These are phyloP conservation scores for Apostichopus japonicus DNA, from an alignment of 35 echinoderm and acorn worm species.

Conservation along the genomic window DNA sequence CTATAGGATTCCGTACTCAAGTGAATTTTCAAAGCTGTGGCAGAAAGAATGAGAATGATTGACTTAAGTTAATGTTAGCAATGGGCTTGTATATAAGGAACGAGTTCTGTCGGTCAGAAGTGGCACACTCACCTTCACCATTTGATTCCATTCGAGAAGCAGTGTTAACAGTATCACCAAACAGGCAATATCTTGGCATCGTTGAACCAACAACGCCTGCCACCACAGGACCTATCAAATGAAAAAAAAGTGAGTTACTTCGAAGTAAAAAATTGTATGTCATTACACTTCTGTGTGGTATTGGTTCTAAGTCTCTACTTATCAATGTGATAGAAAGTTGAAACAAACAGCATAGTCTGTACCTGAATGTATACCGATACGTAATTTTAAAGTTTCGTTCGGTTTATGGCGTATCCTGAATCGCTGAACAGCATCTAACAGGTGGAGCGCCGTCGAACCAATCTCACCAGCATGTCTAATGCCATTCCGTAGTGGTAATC, in stretches of 20 bases:
- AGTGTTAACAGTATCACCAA: slow-evolving; percentile 60
- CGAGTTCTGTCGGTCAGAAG: too few species aligned
- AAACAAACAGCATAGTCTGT: background rate
- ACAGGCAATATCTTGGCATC: slow-evolving; percentile 57
- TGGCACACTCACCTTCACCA: slow-evolving; percentile 28
- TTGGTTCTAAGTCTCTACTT: too few species aligned
- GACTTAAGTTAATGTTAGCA: too few species aligned
- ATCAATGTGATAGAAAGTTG: too few species aligned
- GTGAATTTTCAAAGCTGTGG: slow-evolving; percentile 86
- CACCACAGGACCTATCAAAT: slow-evolving; percentile 40
- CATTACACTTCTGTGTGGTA: background rate
- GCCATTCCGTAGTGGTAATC: slow-evolving; percentile 82
- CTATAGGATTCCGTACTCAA: slow-evolving; percentile 70
- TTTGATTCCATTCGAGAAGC: slow-evolving; percentile 63
- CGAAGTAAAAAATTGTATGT: background rate
- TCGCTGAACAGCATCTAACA: slow-evolving; percentile 76
- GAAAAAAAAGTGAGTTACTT: background rate
- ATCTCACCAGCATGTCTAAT: slow-evolving; percentile 88
- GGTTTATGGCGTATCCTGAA: slow-evolving; percentile 88
- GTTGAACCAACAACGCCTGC: slow-evolving; percentile 57
- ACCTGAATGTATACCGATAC: slow-evolving; percentile 97
- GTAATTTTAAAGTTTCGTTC: slow-evolving; percentile 73
- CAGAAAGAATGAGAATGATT: background rate
- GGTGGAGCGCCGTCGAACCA: slow-evolving; percentile 81
- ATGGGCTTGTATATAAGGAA: too few species aligned